These are phyloP conservation scores for Clarias laeviceps DNA, from an alignment of 2,797 vertebrate species.

Conservation along the genomic window DNA sequence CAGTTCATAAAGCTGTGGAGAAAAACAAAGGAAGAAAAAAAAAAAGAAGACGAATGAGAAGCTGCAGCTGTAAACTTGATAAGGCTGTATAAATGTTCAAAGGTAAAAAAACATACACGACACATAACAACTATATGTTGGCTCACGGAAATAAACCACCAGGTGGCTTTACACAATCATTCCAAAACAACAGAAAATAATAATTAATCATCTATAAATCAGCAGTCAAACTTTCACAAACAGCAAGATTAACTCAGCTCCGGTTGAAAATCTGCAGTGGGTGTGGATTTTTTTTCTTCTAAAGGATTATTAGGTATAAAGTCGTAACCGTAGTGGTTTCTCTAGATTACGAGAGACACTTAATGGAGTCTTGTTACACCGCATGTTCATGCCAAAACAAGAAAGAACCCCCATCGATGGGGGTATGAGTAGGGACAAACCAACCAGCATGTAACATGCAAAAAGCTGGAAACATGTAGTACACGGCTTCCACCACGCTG, in stretches of 20 bases:
- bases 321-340: background rate
- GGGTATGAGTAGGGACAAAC: background rate
- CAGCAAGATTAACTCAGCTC: background rate
- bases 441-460: background rate
- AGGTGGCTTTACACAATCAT: background rate
- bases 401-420: too few relatives aligned
- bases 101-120: background rate
- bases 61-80: background rate
- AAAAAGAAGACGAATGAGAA: background rate
- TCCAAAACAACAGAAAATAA: background rate
- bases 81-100: background rate
- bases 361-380: background rate
- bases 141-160: constrained; percentile 2
- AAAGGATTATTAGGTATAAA: background rate
- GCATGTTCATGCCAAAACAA: background rate
- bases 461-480: background rate
- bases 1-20: constrained; percentile 89
- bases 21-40: background rate
- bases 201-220: background rate
- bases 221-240: background rate
- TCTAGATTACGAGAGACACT: background rate
- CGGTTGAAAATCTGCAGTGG: background rate
- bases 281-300: background rate
- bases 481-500: background rate
- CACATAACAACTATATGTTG: background rate